phyloP scores from a whole-genome alignment of 2,113 vertebrate genomes.

The Sinocyclocheilus grahami region DNA sequence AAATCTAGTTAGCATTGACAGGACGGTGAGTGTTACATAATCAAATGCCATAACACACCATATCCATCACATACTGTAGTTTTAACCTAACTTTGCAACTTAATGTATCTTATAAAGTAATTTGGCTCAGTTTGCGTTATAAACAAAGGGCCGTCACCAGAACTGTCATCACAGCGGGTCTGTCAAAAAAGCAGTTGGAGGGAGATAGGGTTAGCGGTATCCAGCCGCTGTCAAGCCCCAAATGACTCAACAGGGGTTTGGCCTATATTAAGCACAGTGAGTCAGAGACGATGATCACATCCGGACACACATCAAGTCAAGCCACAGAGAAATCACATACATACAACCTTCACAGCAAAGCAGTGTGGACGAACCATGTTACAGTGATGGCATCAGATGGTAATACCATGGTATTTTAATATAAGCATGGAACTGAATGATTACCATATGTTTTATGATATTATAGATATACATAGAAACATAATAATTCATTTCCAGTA shows the following conservation, averaged over 20 bases:
- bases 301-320: not conserved
- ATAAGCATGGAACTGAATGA: not conserved
- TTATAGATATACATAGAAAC: not conserved
- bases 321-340: not conserved
- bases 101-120: not conserved
- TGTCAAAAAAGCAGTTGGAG: slow-evolving; percentile 10
- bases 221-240: not conserved
- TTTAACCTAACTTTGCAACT: not conserved
- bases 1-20: not conserved
- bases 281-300: not conserved
- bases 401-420: not conserved
- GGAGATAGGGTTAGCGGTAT: not conserved
- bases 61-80: not conserved
- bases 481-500: too few relatives aligned
- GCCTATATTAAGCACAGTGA: slow-evolving; percentile 34
- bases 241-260: slow-evolving; percentile 21
- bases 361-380: not conserved
- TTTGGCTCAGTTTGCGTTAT: not conserved
- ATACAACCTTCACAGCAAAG: not conserved
- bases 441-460: not conserved
- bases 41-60: not conserved
- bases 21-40: not conserved
- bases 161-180: not conserved
- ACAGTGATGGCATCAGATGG: not conserved
- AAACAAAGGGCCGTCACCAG: not conserved